Evolutionary conservation across 92 coral and sea anemone species (phyloP).

Genomic region (Porites evermanni): DNA sequence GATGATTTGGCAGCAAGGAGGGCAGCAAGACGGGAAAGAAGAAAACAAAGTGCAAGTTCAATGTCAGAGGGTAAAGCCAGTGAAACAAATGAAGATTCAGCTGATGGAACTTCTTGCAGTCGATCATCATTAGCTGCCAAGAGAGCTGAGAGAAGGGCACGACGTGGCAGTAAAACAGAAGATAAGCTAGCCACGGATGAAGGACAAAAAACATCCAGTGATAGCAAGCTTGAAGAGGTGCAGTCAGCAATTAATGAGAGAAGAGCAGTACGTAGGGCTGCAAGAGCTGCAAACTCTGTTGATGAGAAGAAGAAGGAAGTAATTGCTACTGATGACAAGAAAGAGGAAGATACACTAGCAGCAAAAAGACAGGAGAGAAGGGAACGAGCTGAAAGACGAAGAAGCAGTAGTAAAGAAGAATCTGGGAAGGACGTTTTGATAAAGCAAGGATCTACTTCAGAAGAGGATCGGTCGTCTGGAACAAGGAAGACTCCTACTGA

Average conservation of each 20-base stretch:
- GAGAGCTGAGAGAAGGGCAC: slow-evolving; percentile 84
- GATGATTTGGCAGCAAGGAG: slow-evolving; percentile 50
- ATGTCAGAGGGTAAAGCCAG: slow-evolving; percentile 11
- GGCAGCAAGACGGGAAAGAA: slow-evolving; percentile 47
- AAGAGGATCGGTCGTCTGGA: slow-evolving; percentile 53
- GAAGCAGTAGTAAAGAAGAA: slow-evolving; percentile 53
- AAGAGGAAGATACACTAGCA: slow-evolving; percentile 34
- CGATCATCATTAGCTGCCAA: slow-evolving; percentile 63
- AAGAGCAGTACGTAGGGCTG: slow-evolving; percentile 31
- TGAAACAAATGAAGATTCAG: slow-evolving; percentile 13
- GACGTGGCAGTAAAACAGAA: slow-evolving; percentile 44
- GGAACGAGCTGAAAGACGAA: slow-evolving; percentile 55
- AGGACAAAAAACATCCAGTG: slow-evolving; percentile 1
- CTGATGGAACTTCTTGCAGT: slow-evolving; percentile 8
- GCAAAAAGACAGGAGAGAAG: slow-evolving; percentile 50
- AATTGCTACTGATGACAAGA: slow-evolving; percentile 32
- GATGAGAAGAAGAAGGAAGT: slow-evolving; percentile 21
- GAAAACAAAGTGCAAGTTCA: slow-evolving; percentile 17
- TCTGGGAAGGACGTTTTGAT: background rate
- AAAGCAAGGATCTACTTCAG: slow-evolving; percentile 56
- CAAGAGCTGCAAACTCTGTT: background rate
- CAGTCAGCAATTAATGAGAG: slow-evolving; percentile 29
- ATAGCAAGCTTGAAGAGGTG: slow-evolving; percentile 34
- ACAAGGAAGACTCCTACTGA: slow-evolving; percentile 17
- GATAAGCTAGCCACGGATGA: slow-evolving; percentile 17